Conservation (phyloP, 2,113 vertebrate genomes). For the Corythaeola cristata region DNA sequence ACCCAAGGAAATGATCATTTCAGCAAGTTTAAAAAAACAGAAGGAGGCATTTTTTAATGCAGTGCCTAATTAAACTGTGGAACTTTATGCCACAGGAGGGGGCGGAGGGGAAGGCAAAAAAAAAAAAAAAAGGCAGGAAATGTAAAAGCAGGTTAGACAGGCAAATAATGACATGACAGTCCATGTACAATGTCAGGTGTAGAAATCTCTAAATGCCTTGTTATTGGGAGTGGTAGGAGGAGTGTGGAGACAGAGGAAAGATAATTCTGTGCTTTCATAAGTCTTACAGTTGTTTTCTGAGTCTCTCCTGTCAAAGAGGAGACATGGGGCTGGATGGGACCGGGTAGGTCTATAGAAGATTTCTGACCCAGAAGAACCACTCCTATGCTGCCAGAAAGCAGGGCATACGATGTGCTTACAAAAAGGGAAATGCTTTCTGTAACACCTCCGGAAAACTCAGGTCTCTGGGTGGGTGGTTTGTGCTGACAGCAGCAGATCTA, state of each 20-base stretch:
- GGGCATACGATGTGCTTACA: neutral
- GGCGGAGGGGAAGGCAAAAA: too few relatives aligned
- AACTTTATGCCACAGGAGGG: neutral
- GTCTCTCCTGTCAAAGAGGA: neutral
- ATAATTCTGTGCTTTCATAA: neutral
- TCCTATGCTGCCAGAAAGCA: neutral
- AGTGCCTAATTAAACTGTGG: neutral
- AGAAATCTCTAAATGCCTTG: neutral
- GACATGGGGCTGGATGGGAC: neutral
- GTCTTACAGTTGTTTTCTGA: neutral
- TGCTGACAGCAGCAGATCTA: constrained; percentile 27
- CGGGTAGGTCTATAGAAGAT: neutral
- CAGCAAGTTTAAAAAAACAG: neutral
- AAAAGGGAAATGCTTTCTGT: neutral
- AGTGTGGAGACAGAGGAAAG: neutral
- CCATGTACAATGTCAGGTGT: neutral
- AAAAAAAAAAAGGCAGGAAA: neutral
- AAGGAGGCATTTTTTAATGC: neutral
- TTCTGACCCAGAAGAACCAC: neutral
- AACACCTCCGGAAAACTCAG: neutral
- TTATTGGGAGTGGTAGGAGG: neutral
- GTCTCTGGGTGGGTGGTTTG: constrained; percentile 20
- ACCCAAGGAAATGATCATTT: neutral
- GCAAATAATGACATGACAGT: neutral
- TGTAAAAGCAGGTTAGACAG: neutral